Conservation (phyloP, 1,140 invertebrate species). For the Bombus turneri region DNA sequence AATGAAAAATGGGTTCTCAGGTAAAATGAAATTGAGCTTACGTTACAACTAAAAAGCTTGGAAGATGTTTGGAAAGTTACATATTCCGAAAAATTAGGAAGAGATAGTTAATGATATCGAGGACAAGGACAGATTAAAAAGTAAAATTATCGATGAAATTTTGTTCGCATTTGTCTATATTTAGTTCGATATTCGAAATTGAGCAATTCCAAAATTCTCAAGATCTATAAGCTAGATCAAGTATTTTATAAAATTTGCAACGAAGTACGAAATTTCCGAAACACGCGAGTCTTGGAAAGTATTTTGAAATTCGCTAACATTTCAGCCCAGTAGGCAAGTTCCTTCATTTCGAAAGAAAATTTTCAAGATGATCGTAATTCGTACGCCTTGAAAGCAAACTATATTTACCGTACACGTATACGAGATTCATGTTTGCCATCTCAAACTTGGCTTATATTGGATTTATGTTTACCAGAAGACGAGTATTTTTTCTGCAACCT, state of each 20-base stretch:
- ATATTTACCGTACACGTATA: background rate
- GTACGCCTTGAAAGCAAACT: background rate
- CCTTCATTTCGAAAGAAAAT: too few species aligned
- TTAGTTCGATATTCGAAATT: too few species aligned
- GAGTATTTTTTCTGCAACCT: background rate
- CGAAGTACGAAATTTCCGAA: background rate
- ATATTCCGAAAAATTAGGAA: too few species aligned
- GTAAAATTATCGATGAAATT: too few species aligned
- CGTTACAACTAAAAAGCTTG: too few species aligned
- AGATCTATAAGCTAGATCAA: too few species aligned
- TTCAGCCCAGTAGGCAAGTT: background rate
- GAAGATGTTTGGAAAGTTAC: too few species aligned
- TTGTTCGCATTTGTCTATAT: too few species aligned
- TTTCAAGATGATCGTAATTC: background rate
- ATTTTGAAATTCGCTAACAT: background rate
- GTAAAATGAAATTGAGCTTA: too few species aligned
- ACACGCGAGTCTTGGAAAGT: background rate
- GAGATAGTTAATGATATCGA: too few species aligned
- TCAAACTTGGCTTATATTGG: background rate
- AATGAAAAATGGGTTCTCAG: background rate
- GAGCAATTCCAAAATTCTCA: background rate
- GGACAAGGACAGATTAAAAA: too few species aligned
- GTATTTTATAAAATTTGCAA: background rate
- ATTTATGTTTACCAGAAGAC: background rate
- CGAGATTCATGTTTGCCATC: accelerated